Conservation (phyloP, 2,113 vertebrate species). For the Salvelinus sp. region DNA sequence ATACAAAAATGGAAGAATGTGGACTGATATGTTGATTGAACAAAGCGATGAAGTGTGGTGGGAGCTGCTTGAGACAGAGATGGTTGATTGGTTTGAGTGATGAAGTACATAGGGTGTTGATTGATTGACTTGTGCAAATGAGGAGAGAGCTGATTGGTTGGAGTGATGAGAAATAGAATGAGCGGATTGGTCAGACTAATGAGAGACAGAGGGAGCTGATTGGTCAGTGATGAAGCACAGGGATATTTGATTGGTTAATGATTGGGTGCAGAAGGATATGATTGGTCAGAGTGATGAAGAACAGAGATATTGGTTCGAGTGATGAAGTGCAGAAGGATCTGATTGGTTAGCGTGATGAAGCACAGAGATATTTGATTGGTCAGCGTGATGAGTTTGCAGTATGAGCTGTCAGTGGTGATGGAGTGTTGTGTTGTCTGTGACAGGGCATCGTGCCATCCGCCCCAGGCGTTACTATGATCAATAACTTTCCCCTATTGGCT, state of each 20-base stretch:
- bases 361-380: constrained; percentile 21
- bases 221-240: constrained; percentile 11
- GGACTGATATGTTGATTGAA: not conserved
- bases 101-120: not conserved
- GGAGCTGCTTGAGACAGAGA: not conserved
- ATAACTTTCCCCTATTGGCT: constrained; percentile 37
- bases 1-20: not conserved
- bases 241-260: not conserved
- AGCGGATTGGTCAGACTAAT: too few relatives aligned
- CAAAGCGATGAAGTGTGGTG: not conserved
- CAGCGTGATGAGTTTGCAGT: constrained; percentile 42
- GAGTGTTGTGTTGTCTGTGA: constrained; percentile 49
- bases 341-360: too few relatives aligned
- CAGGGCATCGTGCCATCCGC: constrained; percentile 53
- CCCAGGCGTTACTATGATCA: constrained; percentile 42
- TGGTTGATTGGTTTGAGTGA: not conserved
- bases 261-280: too few relatives aligned
- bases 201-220: constrained; percentile 8
- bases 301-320: not conserved
- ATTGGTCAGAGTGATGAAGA: not conserved
- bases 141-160: constrained; percentile 11
- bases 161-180: constrained; percentile 39
- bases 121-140: not conserved
- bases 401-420: constrained; percentile 53
- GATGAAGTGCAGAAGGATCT: constrained; percentile 34